Base-by-base conservation (phyloP, 2,888 invertebrate species). In the Tiliacea aurago region DNA sequence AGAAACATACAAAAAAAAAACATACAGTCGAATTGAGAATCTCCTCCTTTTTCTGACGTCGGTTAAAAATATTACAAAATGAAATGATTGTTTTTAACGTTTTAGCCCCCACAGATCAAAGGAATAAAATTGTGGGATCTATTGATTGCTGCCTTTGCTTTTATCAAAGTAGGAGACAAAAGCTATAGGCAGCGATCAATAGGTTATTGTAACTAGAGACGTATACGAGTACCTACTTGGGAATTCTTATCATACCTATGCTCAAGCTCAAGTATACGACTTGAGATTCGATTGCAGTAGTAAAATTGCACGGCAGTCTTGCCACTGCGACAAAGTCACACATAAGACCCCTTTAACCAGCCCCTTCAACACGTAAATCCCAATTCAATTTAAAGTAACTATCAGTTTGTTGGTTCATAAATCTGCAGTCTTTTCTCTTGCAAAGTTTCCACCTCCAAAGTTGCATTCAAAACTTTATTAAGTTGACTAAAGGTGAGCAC, bases 401-500 rank as follows among this genome's bases (percentile, higher is more conserved):
- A 85, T 73, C 78, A 84, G 87, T 88, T 87, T 90, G 90, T 90
- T 82, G 75, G 65, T 61, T 69, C 73, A 67, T 77, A 82, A 86
- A 88, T 86, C 84, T 80, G 73, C 65, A 74, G 80, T 76, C 67
- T 83, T 79, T 76, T 72, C 71, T 83, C 71, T 81, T 41, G 37
- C 15, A 74, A 90, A 90, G 85, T 91, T 89, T 76, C 61, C 41
- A 49, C 81, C 88, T 83, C 78, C 87, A 80, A 92, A 90, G 90
- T 89, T 90, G 92, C 91, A 91, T 90, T 91, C 89, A 90, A 93
- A 94, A 91, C 94, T 94, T 91, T 92, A 94, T 92, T 92, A 91
- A 93, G 87, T 93, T 93, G 28, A 23, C 87, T 87, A 77, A 79
- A 80, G 86, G 86, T 87, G 87, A 88, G 89, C 3, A n/a, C 33